Evolutionary conservation across 2,888 invertebrate species (phyloP).

Genomic region (Crioceris asparagi): DNA sequence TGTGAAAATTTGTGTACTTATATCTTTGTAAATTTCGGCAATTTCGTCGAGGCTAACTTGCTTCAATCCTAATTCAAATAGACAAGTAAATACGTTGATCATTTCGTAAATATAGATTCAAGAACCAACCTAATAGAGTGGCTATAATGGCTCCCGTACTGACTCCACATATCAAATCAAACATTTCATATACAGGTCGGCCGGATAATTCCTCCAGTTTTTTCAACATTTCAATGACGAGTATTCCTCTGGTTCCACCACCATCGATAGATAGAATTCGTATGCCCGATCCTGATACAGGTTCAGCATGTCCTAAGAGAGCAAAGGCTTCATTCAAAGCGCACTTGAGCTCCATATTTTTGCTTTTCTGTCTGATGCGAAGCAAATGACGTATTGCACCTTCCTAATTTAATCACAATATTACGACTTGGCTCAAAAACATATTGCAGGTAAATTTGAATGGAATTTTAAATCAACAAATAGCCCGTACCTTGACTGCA

Average conservation of each 20-base stretch:
- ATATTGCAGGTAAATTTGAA: too few relatives aligned
- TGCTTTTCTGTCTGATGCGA: slow-evolving; percentile 40
- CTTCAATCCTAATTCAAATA: slow-evolving; percentile 39
- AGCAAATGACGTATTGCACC: slow-evolving; percentile 58
- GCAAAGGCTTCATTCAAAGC: slow-evolving; percentile 48
- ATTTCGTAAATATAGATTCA: neutral
- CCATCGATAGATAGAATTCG: slow-evolving; percentile 80
- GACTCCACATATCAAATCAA: slow-evolving; percentile 80
- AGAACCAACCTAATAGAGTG: slow-evolving; percentile 46
- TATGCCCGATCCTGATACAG: slow-evolving; percentile 62
- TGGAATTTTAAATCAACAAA: too few relatives aligned
- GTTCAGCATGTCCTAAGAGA: slow-evolving; percentile 58
- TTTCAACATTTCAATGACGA: slow-evolving; percentile 72
- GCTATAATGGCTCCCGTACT: slow-evolving; percentile 70
- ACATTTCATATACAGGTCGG: slow-evolving; percentile 60
- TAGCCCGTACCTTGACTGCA: slow-evolving; percentile 53
- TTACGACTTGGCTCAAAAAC: too few relatives aligned
- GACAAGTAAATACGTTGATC: slow-evolving; percentile 7
- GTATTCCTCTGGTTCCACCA: slow-evolving; percentile 79
- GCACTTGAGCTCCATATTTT: slow-evolving; percentile 31
- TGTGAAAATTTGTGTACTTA: slow-evolving; percentile 55
- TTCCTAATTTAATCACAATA: too few relatives aligned
- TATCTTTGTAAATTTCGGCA: slow-evolving; percentile 46
- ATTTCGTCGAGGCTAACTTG: slow-evolving; percentile 50
- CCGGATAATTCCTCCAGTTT: slow-evolving; percentile 65